Evolutionary conservation across 2,888 invertebrate species (phyloP), one percentile per base, ranked within the genome.

Genomic region (Xestia c-nigrum): DNA sequence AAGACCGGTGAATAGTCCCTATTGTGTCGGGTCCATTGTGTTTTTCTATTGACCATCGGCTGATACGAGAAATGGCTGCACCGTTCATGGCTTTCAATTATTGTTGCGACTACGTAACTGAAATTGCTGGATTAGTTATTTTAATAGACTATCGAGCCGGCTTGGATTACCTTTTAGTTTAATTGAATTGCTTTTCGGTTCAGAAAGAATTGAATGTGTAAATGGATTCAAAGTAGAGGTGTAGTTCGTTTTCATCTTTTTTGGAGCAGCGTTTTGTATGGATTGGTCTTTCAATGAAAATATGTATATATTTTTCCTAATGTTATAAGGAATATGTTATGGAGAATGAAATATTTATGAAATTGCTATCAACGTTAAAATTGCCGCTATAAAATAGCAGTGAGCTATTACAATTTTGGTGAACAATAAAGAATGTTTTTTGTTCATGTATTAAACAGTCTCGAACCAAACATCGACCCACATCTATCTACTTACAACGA

Each of bases 41-140:
- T 95, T 95, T 95, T 95, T 94, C 94, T 93, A 95, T 95, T 94
- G 96, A 93, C 93, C 93, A 89, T 88, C 90, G 91, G 92, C 92
- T 94, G 94, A 93, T 94, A 92, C 92, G 92, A 90, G 91, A 83
- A 91, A 91, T 89, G 90, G 91, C 89, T 84, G 89, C 88, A 80
- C 85, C 88, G 89, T 91, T 91, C 92, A 89, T 91, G 91, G 94
- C 92, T 93, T 95, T 90, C 94, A 94, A 95, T 95, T 95, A 94
- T 93, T 89, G 88, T 85, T 90, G 89, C 91, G 93, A 92, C 91
- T 91, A 91, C 92, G 94, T 93, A 91, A 93, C 91, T 92, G 90
- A 87, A 90, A 92, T 91, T 81, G 89, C 87, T 81, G 90, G 90
- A 91, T 93, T 91, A 92, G 90, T 91, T 91, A 89, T 90, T 93